Evolutionary conservation across 1,140 invertebrate genomes (phyloP).

Genomic region (Drosophila mojavensis): DNA sequence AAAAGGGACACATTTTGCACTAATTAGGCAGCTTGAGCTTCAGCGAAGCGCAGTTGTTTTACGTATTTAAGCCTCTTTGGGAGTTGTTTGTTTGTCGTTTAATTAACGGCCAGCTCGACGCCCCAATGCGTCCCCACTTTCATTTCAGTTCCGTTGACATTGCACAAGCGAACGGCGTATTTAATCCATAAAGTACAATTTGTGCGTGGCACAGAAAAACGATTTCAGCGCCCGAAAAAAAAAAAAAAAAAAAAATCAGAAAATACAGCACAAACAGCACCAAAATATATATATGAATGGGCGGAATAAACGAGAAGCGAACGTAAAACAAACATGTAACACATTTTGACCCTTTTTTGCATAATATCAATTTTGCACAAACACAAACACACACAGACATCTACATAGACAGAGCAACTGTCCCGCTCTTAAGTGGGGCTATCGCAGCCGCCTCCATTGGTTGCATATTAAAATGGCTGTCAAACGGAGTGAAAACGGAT

Average conservation of each 20-base stretch:
- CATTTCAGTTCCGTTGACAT: conserved; percentile 16
- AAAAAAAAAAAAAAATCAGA: background rate
- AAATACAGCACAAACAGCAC: background rate
- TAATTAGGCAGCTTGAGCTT: conserved; percentile 39
- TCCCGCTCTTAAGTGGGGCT: conserved; percentile 12
- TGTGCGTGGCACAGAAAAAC: conserved; percentile 39
- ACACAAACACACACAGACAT: conserved; percentile 19
- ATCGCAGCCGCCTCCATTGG: conserved; percentile 43
- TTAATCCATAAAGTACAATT: conserved; percentile 79
- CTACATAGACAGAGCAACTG: conserved; percentile 27
- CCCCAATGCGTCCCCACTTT: background rate
- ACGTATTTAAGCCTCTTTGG: conserved; percentile 32
- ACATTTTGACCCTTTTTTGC: conserved; percentile 78
- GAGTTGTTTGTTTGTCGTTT: conserved; percentile 40
- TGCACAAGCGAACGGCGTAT: conserved; percentile 54
- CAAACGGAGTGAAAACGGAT: conserved; percentile 76
- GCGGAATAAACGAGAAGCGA: conserved; percentile 7
- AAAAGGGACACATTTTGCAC: conserved; percentile 25
- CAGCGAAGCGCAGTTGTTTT: conserved; percentile 37
- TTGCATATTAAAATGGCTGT: conserved; percentile 74
- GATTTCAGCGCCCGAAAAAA: background rate
- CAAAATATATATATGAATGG: conserved; percentile 6
- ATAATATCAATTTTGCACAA: conserved; percentile 69
- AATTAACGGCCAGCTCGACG: conserved; percentile 42
- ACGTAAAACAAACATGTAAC: conserved; percentile 58